These are phyloP conservation scores for Pogonocichla stellata DNA, from an alignment of 2,113 vertebrate species.

Conservation along the genomic window DNA sequence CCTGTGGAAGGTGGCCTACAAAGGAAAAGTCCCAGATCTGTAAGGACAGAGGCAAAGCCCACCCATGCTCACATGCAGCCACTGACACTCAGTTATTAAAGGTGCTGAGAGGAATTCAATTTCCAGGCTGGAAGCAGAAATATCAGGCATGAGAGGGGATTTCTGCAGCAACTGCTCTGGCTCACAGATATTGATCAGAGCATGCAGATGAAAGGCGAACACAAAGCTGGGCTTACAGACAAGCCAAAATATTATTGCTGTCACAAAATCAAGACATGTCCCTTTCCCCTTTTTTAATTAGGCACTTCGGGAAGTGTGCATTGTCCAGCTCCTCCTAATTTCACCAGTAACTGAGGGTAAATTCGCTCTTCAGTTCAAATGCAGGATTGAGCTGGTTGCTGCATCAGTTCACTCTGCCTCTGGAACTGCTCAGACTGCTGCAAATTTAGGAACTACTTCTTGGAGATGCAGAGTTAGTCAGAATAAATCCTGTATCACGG, in stretches of 20 bases:
- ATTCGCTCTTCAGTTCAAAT: conserved; percentile 11
- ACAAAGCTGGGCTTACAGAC: background rate
- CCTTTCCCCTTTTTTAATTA: background rate
- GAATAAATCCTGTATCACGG: conserved; percentile 8
- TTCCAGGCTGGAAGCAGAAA: conserved; percentile 3
- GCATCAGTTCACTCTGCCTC: conserved; percentile 38
- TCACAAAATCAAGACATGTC: background rate
- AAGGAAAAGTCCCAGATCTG: background rate
- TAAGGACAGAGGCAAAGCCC: background rate
- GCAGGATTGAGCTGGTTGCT: conserved; percentile 29
- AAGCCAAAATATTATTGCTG: background rate
- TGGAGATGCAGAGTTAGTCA: conserved; percentile 33
- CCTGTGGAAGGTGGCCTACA: background rate
- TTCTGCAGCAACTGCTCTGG: conserved; percentile 24
- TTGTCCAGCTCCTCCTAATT: background rate
- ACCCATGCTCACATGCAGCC: background rate
- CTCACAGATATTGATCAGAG: conserved; percentile 35
- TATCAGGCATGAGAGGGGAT: background rate
- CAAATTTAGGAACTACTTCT: background rate
- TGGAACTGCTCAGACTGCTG: background rate
- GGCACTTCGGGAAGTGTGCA: background rate
- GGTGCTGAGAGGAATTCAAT: background rate
- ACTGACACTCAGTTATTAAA: background rate
- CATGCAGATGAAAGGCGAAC: conserved; percentile 53
- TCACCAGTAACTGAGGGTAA: background rate